Base-by-base conservation (phyloP, 2,888 invertebrate genomes). In the Eupithecia inturbata region DNA sequence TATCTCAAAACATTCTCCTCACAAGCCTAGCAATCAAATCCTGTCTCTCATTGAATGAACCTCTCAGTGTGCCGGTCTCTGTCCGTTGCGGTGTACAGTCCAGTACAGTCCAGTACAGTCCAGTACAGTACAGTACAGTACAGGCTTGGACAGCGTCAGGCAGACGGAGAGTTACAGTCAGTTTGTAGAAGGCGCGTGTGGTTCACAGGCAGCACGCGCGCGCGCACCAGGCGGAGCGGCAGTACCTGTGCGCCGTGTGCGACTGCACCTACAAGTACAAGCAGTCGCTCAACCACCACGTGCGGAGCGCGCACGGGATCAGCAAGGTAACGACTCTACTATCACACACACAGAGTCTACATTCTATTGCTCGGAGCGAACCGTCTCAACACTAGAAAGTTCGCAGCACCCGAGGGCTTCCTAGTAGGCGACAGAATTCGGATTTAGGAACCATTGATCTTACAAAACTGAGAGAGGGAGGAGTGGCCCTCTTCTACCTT, bases 221-320 rank as follows among this genome's bases (percentile, higher is more conserved):
- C 68, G 79, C 78, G 57, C 81, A 68, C 71, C 71, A 74, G 72
- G 71, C 80, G 71, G 75, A 74, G 77, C 79, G 60, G 36, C 72
- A 79, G 60, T 64, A 49, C 73, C 74, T 81, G 63, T 81, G 81
- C 74, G 76, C 77, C 68, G 80, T 82, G 53, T 90, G 91, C 82
- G 36, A 83, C 66, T 82, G 86, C 33, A 71, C 79, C 0, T 92
- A 91, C 82, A 78, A 79, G 14, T 90, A 90, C 83, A 84, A 82
- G 67, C 92, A 92, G 84, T 91, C 91, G 36, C 83, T 91, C 49
- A 89, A 90, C 77, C 89, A 90, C 64, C 92, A 92, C 66, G 69
- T 88, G 67, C 79, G 84, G 75, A 86, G 83, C 72, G 83, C 84
- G 12, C 92, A 92, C 68, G 76, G 81, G 0, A 70, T 68, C 19